phyloP scores from a whole-genome alignment of 30 jellyfish, hydroid and myxozoan species.

The Hydractinia echinata region DNA sequence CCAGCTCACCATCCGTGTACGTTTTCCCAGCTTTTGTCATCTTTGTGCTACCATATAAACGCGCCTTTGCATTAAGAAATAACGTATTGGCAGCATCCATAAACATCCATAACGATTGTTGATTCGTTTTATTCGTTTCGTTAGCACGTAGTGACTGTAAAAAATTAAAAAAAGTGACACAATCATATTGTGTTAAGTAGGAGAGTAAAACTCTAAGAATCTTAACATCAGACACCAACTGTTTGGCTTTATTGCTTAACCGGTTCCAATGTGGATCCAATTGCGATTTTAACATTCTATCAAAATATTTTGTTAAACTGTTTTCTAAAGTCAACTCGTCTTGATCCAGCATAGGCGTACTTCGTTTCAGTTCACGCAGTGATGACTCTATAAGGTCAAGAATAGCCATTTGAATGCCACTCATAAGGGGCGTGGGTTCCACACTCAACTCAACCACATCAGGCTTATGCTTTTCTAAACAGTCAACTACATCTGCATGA shows the following conservation, averaged over 20 bases:
- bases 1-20: constrained; percentile 22
- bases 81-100: constrained; percentile 89
- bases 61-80: constrained; percentile 64
- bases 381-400: constrained; percentile 73
- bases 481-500: constrained; percentile 74
- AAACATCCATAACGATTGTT: constrained; percentile 81
- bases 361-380: constrained; percentile 65
- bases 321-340: constrained; percentile 91
- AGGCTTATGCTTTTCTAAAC: constrained; percentile 80
- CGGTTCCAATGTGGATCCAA: constrained; percentile 95
- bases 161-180: constrained; percentile 79
- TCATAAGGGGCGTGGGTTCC: constrained; percentile 81
- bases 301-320: constrained; percentile 78
- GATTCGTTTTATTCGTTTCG: constrained; percentile 53
- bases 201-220: constrained; percentile 58
- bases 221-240: constrained; percentile 73
- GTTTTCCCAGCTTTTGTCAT: constrained; percentile 7
- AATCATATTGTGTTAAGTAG: constrained; percentile 91
- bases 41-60: constrained; percentile 32
- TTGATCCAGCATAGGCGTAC: constrained; percentile 56
- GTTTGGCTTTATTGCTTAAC: constrained; percentile 73
- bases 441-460: constrained; percentile 90
- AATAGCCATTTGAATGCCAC: constrained; percentile 80
- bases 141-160: constrained; percentile 70
- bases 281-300: constrained; percentile 54